phyloP scores from a whole-genome alignment of 2,888 invertebrate genomes.

The Drosophila hamatofila region DNA sequence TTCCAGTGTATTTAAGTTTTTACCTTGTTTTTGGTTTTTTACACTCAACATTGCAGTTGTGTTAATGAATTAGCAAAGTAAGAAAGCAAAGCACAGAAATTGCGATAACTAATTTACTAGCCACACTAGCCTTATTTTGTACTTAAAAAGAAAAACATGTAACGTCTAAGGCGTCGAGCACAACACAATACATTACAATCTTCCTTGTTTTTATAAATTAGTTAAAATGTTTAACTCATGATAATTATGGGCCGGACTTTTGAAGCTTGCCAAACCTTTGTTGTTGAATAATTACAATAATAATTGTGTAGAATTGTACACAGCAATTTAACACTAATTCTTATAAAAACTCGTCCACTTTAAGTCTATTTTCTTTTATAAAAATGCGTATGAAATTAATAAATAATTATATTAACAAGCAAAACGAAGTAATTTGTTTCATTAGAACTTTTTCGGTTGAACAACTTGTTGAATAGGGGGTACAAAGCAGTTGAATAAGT shows the following conservation, averaged over 20 bases:
- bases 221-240: conserved; percentile 54
- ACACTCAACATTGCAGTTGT: conserved; percentile 27
- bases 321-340: conserved; percentile 47
- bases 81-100: conserved; percentile 10
- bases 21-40: conserved; percentile 23
- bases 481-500: no score
- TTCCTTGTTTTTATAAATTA: conserved; percentile 63
- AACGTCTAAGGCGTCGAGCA: conserved; percentile 68
- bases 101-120: conserved; percentile 17
- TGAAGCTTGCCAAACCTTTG: conserved; percentile 44
- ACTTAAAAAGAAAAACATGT: conserved; percentile 63
- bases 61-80: conserved; percentile 21
- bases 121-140: conserved; percentile 71
- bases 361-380: conserved; percentile 64
- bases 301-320: no score
- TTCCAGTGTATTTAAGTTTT: conserved; percentile 34
- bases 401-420: conserved; percentile 63
- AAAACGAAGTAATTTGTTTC: neutral
- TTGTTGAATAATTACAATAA: conserved; percentile 73
- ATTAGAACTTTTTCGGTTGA: neutral
- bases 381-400: conserved; percentile 60
- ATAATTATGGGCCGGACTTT: conserved; percentile 35
- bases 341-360: conserved; percentile 64
- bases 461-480: no score
- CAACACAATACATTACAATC: conserved; percentile 51